phyloP scores from a whole-genome alignment of 2,797 vertebrate genomes.

The Perdix hodgsoniae region DNA sequence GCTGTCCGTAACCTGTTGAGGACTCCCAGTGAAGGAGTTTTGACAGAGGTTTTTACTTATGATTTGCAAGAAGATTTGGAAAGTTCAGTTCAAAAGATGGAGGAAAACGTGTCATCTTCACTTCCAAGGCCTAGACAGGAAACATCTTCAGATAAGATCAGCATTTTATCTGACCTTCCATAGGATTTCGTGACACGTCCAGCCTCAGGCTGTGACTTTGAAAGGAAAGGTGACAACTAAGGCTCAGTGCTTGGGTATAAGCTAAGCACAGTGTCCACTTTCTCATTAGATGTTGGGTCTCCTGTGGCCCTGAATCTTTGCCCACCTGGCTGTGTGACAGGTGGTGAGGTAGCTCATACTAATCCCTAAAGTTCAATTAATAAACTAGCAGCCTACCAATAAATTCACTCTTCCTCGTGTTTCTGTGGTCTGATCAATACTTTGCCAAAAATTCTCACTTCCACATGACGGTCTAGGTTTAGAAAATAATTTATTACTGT shows the following conservation, averaged over 20 bases:
- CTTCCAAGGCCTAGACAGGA: neutral
- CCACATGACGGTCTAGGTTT: neutral
- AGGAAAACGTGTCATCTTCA: neutral
- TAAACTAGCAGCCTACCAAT: neutral
- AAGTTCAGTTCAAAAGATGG: neutral
- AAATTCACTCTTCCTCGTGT: neutral
- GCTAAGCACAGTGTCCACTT: neutral
- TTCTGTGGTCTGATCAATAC: neutral
- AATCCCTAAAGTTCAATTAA: neutral
- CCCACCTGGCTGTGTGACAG: neutral
- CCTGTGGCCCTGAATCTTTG: neutral
- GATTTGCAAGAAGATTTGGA: neutral
- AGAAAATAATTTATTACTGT: slow-evolving; percentile 53
- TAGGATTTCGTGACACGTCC: neutral
- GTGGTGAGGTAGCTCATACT: neutral
- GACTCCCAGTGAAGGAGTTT: neutral
- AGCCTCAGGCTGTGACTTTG: neutral
- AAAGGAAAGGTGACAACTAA: neutral
- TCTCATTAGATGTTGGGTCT: neutral
- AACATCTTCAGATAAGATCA: neutral
- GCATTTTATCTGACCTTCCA: neutral
- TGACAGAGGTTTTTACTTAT: neutral
- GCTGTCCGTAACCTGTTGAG: neutral
- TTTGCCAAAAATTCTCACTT: slow-evolving; percentile 27
- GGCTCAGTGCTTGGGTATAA: neutral